Evolutionary conservation across 2,797 vertebrate species (phyloP).

Genomic region (Coregonus sp.): DNA sequence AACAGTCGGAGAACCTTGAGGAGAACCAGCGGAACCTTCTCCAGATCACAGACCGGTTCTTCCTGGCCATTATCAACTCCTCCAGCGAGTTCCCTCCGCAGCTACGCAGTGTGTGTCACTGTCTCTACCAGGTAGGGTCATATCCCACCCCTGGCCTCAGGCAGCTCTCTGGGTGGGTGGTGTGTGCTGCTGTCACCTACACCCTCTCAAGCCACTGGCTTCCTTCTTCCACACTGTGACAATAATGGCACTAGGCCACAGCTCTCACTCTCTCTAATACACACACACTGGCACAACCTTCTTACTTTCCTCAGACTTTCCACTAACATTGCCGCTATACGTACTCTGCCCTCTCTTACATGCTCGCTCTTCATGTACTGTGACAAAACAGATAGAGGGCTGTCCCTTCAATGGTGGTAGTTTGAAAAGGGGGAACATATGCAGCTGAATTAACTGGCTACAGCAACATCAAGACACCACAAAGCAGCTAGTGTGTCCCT

Average conservation of each 20-base stretch:
- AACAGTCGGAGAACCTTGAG: constrained; percentile 88
- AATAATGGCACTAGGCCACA: constrained; percentile 34
- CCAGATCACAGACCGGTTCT: constrained; percentile 97
- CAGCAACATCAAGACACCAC: neutral
- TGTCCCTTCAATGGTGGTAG: no score
- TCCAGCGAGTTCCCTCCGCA: constrained; percentile 97
- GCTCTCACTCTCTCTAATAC: constrained; percentile 14
- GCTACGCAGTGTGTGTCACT: constrained; percentile 97
- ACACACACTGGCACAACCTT: neutral
- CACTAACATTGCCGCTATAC: neutral
- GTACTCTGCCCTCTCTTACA: no score
- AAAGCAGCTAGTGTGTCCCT: constrained; percentile 10
- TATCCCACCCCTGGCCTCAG: neutral
- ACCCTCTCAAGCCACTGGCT: constrained; percentile 4
- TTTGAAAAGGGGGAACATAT: neutral
- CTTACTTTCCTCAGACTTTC: neutral
- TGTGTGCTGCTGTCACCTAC: constrained; percentile 38
- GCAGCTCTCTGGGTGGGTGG: constrained; percentile 29
- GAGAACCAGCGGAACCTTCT: constrained; percentile 94
- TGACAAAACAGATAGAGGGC: no score
- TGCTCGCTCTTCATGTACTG: neutral
- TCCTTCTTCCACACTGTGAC: neutral
- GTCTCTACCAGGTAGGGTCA: constrained; percentile 92
- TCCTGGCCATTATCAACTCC: constrained; percentile 93
- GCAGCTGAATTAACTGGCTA: neutral